These are phyloP conservation scores for Nautilus pompilius DNA, from an alignment of 1,140 invertebrate species.

Conservation along the genomic window DNA sequence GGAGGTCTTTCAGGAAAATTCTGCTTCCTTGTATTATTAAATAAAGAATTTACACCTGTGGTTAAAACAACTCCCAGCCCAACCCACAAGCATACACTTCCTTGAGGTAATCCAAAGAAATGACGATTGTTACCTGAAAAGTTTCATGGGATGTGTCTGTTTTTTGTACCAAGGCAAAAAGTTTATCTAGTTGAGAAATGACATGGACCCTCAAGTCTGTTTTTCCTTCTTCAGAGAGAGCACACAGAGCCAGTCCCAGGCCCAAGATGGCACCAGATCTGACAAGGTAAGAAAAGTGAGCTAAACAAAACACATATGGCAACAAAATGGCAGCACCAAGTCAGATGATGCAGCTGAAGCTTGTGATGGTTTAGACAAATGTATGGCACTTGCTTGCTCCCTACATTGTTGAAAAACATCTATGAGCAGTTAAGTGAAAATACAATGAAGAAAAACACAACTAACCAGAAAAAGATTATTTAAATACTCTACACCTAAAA, in stretches of 20 bases:
- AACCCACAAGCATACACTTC: background rate
- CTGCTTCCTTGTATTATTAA: background rate
- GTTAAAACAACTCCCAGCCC: background rate
- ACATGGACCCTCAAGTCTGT: constrained; percentile 32
- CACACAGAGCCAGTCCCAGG: constrained; percentile 20
- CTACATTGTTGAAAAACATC: too few species aligned
- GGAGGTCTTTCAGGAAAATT: too few species aligned
- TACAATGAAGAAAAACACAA: too few species aligned
- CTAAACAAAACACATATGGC: background rate
- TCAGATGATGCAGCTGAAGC: too few species aligned
- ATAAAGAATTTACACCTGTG: background rate
- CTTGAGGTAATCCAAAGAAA: background rate
- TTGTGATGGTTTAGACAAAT: too few species aligned
- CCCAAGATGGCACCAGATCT: constrained; percentile 33
- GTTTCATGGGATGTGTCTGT: background rate
- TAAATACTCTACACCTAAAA: too few species aligned
- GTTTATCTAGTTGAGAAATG: constrained; percentile 13
- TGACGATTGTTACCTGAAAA: constrained; percentile 16
- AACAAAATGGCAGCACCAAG: too few species aligned
- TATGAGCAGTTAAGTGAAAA: too few species aligned
- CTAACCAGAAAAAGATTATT: too few species aligned
- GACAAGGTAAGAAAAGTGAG: background rate
- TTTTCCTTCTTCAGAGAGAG: constrained; percentile 31
- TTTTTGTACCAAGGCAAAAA: constrained; percentile 11
- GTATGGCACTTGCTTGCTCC: too few species aligned